Conservation (phyloP, 2,888 invertebrate species). For the Coelogynopora nodosa region DNA sequence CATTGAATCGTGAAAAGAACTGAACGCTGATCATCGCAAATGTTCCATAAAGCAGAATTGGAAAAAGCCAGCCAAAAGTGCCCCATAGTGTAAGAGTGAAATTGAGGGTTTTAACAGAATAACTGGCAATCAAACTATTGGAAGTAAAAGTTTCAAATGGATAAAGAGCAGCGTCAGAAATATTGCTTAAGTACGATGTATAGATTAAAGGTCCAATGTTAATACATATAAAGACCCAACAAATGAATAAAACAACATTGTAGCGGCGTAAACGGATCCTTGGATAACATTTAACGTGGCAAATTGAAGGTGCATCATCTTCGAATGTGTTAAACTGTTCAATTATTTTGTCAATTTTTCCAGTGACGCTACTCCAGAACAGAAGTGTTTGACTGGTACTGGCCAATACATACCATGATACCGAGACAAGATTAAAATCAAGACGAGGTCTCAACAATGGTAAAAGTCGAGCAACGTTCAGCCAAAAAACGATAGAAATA, state of each 20-base stretch:
- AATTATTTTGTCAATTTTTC: neutral
- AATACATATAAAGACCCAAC: neutral
- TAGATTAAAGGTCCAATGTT: neutral
- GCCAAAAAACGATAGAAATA: neutral
- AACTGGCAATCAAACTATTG: neutral
- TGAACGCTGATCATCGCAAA: neutral
- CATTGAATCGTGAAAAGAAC: neutral
- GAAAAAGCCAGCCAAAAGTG: neutral
- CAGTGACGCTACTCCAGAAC: neutral
- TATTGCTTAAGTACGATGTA: neutral
- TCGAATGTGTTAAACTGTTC: neutral
- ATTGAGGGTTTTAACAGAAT: neutral
- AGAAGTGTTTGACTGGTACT: neutral
- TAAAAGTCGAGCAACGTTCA: neutral
- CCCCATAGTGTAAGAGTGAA: neutral
- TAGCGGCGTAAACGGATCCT: neutral
- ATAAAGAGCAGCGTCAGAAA: neutral
- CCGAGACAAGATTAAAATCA: neutral
- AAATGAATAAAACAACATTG: neutral
- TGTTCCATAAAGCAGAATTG: neutral
- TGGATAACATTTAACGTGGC: neutral
- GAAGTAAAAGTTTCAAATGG: neutral
- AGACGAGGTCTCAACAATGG: neutral
- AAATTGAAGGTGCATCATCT: neutral
- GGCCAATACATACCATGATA: neutral